Evolutionary conservation across 2,797 vertebrate species (phyloP).

Genomic region (Spheniscus humboldti): DNA sequence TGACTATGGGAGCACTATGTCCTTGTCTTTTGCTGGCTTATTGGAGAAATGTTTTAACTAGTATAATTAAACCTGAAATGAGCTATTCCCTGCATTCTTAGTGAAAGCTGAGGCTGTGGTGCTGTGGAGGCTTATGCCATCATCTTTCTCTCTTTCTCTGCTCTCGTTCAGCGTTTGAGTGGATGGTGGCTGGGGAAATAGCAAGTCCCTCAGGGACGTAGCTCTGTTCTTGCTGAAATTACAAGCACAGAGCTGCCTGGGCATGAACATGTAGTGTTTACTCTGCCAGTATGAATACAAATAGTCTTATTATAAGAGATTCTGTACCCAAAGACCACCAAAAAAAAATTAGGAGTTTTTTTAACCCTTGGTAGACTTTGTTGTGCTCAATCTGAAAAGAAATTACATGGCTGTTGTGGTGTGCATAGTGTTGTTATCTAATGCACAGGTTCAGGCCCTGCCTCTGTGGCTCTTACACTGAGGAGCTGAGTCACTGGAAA

Average conservation of each 20-base stretch:
- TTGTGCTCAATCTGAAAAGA: neutral
- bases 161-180: conserved; percentile 70
- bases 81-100: neutral
- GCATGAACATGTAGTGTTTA: conserved; percentile 82
- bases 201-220: conserved; percentile 75
- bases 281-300: conserved; percentile 84
- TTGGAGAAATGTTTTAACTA: conserved; percentile 43
- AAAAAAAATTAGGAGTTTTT: conserved; percentile 68
- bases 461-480: neutral
- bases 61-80: conserved; percentile 65
- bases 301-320: conserved; percentile 82
- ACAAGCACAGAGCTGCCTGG: conserved; percentile 80
- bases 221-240: conserved; percentile 82
- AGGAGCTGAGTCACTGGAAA: neutral
- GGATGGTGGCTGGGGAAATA: conserved; percentile 74
- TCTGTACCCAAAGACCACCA: conserved; percentile 77
- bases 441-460: neutral
- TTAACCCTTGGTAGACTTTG: conserved; percentile 69
- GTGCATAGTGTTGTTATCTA: neutral
- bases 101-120: conserved; percentile 1
- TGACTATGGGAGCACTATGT: neutral
- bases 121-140: conserved; percentile 56
- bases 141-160: conserved; percentile 68
- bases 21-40: conserved; percentile 22
- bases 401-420: fast-evolving